Percentiles rank a stretch among this genome's conserved stretches.
Evolutionary conservation across 2,113 vertebrate species (phyloP).

Genomic region (Brachypodius melanocephalos): DNA sequence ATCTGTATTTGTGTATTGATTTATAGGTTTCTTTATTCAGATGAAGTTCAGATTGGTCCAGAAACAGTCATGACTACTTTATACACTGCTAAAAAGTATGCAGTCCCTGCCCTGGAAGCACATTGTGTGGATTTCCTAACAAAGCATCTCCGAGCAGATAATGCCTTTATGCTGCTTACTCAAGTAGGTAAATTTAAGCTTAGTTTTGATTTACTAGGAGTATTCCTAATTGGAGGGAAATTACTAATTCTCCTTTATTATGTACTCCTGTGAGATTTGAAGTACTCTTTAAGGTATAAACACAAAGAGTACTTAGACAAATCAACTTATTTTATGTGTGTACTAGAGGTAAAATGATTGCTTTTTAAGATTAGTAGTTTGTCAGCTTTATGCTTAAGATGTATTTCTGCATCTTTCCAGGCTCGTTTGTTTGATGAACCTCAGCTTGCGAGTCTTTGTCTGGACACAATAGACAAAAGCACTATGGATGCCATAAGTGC

Average conservation of each 20-base stretch:
- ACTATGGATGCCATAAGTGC: constrained; percentile 90
- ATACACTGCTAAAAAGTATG: constrained; percentile 92
- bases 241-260: not conserved
- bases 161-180: constrained; percentile 93
- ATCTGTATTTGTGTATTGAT: constrained; percentile 42
- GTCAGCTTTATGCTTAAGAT: not conserved
- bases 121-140: constrained; percentile 93
- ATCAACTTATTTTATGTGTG: not conserved
- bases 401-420: constrained; percentile 60
- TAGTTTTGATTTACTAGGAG: not conserved
- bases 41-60: constrained; percentile 92
- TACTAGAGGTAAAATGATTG: not conserved
- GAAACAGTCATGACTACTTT: constrained; percentile 96
- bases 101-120: constrained; percentile 88
- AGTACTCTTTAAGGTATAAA: not conserved
- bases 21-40: constrained; percentile 92
- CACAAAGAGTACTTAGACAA: not conserved
- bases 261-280: not conserved
- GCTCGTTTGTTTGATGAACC: constrained; percentile 93
- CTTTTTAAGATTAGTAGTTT: not conserved
- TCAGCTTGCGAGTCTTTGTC: constrained; percentile 90
- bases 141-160: constrained; percentile 90
- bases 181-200: constrained; percentile 77
- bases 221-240: not conserved
- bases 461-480: constrained; percentile 94